These are phyloP conservation scores for Eupithecia dodoneata DNA, from an alignment of 2,888 invertebrate species.

Conservation along the genomic window DNA sequence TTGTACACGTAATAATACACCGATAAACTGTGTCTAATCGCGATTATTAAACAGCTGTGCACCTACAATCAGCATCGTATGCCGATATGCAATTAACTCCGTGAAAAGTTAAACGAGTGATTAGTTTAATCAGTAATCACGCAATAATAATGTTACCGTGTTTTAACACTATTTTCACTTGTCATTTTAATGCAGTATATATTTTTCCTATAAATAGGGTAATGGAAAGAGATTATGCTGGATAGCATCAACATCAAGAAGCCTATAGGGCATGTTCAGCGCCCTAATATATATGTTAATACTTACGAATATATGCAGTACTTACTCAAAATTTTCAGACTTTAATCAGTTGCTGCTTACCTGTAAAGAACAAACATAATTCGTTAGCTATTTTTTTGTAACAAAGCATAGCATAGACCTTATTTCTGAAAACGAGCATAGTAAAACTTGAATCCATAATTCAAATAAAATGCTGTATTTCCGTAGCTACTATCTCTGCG, in stretches of 20 bases:
- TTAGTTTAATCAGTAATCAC: constrained; percentile 39
- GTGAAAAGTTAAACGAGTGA: constrained; percentile 35
- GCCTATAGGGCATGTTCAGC: not conserved
- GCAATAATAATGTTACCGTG: constrained; percentile 30
- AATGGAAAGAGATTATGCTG: not conserved
- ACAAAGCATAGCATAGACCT: too few species aligned
- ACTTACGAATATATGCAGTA: not conserved
- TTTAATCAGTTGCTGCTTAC: constrained; percentile 12
- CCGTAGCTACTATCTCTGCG: too few species aligned
- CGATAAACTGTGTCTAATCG: not conserved
- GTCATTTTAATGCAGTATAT: not conserved
- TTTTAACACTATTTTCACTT: constrained; percentile 28
- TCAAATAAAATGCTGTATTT: too few species aligned
- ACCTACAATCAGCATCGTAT: constrained; percentile 25
- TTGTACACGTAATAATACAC: not conserved
- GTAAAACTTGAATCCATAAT: too few species aligned
- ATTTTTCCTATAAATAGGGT: too few species aligned
- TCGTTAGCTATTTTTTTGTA: not conserved
- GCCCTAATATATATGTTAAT: not conserved
- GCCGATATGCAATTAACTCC: constrained; percentile 34
- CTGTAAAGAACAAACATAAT: constrained; percentile 22
- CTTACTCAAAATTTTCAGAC: not conserved
- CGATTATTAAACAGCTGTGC: not conserved
- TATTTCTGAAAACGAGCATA: too few species aligned
- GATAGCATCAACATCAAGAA: not conserved